Evolutionary conservation across 2,797 vertebrate genomes (phyloP), one percentile per base, ranked within the genome.

Genomic region (Amniataba percoides): DNA sequence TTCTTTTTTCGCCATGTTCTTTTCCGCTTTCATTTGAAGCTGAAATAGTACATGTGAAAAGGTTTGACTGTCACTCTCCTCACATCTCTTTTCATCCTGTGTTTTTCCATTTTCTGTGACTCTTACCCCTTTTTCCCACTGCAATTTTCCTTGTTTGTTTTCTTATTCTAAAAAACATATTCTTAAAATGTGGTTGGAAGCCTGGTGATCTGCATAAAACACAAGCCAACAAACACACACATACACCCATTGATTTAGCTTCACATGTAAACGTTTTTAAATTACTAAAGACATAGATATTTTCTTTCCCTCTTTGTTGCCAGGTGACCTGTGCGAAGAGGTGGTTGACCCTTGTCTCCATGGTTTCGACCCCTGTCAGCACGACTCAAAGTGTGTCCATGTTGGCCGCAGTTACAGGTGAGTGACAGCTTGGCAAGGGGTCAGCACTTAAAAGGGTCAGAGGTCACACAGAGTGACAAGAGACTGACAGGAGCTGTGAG

Each of bases 271-370:
- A 31, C 11, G n/a, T 9, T 57, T 31, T 64, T 21, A 1, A 18
- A 27, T 58, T 3, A 9, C 52, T 56, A 3, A 72, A 64, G 7
- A 48, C 45, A 27, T 12, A 4, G 11, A 42, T 62, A 5, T 39
- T 36, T 49, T 49, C 42, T 61, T 27, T 53, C 23, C 5, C n/a
- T 40, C n/a, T 78, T n/a, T 77, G 39, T 77, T 78, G 56, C 68
- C 91, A 99, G 98, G 98, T 81, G 98, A 99, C 75, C 95, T 99
- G 56, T 99, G 98, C 51, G 97, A 99, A 14, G 98, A 99, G 86
- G 96, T 98, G 83, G 89, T 98, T 21, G 95, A 98, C 89, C 95
- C 96, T 51, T 99, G 98, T 71, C 94, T 96, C 85, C 94, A 94
- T 0, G 97, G 95, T n/a, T 93, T 96, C 27, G 97, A 97, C 90